Evolutionary conservation across 2,888 invertebrate genomes (phyloP).

Genomic region (Ganaspis brasiliensis): DNA sequence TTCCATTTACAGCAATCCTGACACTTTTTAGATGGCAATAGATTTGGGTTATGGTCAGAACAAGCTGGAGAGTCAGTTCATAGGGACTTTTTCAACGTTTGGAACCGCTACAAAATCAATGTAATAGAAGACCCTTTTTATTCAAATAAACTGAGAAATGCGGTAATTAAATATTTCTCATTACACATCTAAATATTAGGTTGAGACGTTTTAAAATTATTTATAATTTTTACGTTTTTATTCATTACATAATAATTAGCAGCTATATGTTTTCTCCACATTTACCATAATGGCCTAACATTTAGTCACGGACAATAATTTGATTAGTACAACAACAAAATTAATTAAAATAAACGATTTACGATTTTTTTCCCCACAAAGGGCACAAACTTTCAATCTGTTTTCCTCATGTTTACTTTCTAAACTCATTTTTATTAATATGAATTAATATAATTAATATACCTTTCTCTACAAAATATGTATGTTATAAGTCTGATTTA

Average conservation of each 20-base stretch:
- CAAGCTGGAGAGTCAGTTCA: not conserved
- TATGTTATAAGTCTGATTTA: not conserved
- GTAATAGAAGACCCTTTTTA: constrained; percentile 9
- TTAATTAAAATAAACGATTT: not conserved
- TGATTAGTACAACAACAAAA: not conserved
- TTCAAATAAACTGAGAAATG: not conserved
- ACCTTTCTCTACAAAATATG: constrained; percentile 3
- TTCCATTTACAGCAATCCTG: constrained; percentile 4
- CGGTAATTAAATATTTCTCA: constrained; percentile 4
- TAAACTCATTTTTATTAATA: no score
- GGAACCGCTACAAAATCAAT: constrained; percentile 7
- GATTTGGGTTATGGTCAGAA: constrained; percentile 7
- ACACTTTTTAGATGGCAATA: not conserved
- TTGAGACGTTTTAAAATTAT: not conserved
- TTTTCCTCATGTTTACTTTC: no score
- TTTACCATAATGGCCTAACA: not conserved
- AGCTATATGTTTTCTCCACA: not conserved
- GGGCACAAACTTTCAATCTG: no score
- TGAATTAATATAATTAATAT: not conserved
- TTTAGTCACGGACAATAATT: not conserved
- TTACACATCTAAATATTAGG: not conserved
- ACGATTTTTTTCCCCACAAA: no score
- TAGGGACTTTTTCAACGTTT: constrained; percentile 3
- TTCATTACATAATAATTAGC: not conserved
- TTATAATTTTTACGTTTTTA: not conserved